Evolutionary conservation across 2,113 vertebrate genomes (phyloP), one percentile per base, ranked within the genome.

Genomic region (Muscicapa adusta): DNA sequence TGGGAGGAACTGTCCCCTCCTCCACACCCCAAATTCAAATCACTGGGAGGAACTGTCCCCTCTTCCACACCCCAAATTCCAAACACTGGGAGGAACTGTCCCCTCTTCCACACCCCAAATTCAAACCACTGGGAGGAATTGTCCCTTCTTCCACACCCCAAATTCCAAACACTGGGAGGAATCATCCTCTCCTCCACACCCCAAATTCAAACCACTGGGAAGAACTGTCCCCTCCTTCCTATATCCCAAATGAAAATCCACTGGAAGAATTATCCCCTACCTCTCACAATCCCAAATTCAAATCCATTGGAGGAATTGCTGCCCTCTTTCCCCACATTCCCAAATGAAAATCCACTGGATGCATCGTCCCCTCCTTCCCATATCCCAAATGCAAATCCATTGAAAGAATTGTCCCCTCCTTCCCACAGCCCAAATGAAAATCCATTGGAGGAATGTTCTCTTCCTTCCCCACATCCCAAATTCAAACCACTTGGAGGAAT

Each of bases 401-500:
- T 40, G 40, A 14, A 40, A 7, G 22, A 48, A 24, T 23, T 7
- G 1, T 42, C 20, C n/a, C 33, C 31, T 58, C 28, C 71, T 58
- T 60, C 23, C 82, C 13, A 50, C 22, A n/a, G 26, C 43, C 19
- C 60, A 29, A 74, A 43, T 19, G 9, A 28, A 73, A 75, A 75
- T 8, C 9, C 16, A n/a, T 14, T 17, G 18, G 63, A 83, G 9
- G 60, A 89, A 36, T 13, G 4, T 1, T 34, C 6, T 8, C 16
- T 10, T 38, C 1, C 26, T 40, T 23, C 48, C 18, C 48, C 29
- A 1, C 28, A 17, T 40, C 67, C 67, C 67, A 70, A 70, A 40
- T 13, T 4, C 0, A 58, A 58, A 48, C 14, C 2, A 1, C 1
- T 6, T 19, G 56, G 17, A 47, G 1, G 51, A 33, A 36, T 10